Percentiles rank a stretch among this genome's conserved stretches.
These are phyloP conservation scores for Drosophila setifemur DNA, from an alignment of 1,140 invertebrate genomes.

Conservation along the genomic window DNA sequence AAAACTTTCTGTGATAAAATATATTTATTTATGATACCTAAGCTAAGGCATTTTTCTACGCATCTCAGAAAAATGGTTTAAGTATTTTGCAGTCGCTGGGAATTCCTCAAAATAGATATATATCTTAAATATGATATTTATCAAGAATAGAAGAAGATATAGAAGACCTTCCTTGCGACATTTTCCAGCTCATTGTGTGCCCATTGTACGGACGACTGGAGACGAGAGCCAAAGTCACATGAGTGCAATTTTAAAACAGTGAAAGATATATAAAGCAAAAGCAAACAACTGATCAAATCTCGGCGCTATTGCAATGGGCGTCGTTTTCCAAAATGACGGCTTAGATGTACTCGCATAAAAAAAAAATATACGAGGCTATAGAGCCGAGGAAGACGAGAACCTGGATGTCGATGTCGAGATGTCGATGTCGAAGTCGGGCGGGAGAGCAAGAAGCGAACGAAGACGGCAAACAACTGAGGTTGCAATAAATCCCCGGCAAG, in stretches of 20 bases:
- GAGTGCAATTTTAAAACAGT: conserved; percentile 60
- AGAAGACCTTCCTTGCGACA: conserved; percentile 16
- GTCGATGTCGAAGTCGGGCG: conserved; percentile 2
- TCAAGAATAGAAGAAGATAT: too few relatives aligned
- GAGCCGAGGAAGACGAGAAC: conserved; percentile 5
- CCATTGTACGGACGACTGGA: conserved; percentile 33
- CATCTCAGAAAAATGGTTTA: too few relatives aligned
- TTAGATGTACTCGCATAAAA: conserved; percentile 45
- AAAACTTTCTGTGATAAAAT: too few relatives aligned
- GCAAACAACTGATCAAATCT: conserved; percentile 62
- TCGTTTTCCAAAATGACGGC: conserved; percentile 46
- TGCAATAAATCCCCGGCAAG: conserved; percentile 53
- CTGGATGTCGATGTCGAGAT: conserved; percentile 9
- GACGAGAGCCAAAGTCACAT: conserved; percentile 46
- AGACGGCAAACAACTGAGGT: conserved; percentile 51
- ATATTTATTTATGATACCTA: too few relatives aligned
- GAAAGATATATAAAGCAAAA: conserved; percentile 50
- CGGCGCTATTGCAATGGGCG: conserved; percentile 47
- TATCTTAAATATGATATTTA: too few relatives aligned
- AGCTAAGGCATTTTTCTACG: too few relatives aligned
- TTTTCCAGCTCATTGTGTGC: conserved; percentile 32
- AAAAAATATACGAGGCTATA: conserved; percentile 8
- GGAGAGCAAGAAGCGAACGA: conserved; percentile 21
- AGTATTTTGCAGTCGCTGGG: too few relatives aligned
- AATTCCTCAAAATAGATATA: too few relatives aligned